Percentiles rank a stretch among this genome's conserved stretches.
These are phyloP conservation scores for Eulemur macaco DNA, from an alignment of 2,113 vertebrate species.

Conservation along the genomic window DNA sequence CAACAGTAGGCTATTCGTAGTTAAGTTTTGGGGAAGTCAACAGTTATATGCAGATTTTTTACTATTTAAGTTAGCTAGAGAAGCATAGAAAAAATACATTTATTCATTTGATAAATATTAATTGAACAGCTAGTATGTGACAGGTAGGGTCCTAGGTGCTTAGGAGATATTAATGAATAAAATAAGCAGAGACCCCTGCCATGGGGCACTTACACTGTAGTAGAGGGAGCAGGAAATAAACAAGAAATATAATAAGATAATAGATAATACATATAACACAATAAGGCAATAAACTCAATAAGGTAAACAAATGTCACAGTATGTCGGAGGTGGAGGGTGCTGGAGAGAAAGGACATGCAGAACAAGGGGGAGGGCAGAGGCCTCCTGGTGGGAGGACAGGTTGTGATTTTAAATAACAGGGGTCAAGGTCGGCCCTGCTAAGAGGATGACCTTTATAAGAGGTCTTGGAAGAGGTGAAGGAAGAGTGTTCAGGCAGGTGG, in stretches of 20 bases:
- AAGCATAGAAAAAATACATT: neutral
- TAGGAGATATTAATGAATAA: neutral
- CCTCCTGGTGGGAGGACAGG: neutral
- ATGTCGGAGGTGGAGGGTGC: neutral
- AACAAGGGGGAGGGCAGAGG: neutral
- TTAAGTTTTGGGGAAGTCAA: neutral
- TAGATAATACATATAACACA: neutral
- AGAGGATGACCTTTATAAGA: neutral
- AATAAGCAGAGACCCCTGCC: neutral
- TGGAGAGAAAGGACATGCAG: neutral
- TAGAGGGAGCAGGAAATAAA: neutral
- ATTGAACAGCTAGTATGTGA: neutral
- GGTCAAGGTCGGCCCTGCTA: neutral
- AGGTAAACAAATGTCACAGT: neutral
- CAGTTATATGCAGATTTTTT: neutral
- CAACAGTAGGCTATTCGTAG: neutral
- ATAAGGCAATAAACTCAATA: neutral
- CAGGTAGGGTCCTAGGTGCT: too few relatives aligned
- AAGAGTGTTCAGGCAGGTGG: neutral
- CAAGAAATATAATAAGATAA: neutral
- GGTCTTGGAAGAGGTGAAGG: neutral
- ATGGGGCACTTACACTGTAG: neutral
- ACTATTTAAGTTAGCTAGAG: neutral
- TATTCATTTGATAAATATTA: neutral
- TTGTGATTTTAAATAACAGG: neutral